These are phyloP conservation scores for Abscondita cerata DNA, from an alignment of 2,888 invertebrate genomes.

Conservation along the genomic window DNA sequence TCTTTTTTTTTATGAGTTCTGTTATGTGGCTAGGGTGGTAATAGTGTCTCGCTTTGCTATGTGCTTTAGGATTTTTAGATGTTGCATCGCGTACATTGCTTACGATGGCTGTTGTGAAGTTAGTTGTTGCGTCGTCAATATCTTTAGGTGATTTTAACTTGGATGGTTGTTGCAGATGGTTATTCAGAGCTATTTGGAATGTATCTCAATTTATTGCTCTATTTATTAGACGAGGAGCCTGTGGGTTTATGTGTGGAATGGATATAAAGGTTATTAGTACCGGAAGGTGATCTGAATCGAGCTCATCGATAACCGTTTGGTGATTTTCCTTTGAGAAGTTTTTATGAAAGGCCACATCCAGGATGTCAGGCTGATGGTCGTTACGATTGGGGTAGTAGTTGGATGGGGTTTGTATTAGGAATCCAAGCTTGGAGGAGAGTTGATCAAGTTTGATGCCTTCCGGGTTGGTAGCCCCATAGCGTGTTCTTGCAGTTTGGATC, in stretches of 20 bases:
- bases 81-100: background rate
- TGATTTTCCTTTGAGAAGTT: slow-evolving; percentile 2
- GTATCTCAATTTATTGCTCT: slow-evolving; percentile 5
- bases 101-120: background rate
- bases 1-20: slow-evolving; percentile 10
- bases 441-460: slow-evolving; percentile 9
- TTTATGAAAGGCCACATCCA: background rate
- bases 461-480: too few relatives aligned
- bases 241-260: slow-evolving; percentile 10
- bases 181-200: slow-evolving; percentile 8
- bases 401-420: slow-evolving; percentile 2
- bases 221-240: slow-evolving; percentile 13
- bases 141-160: slow-evolving; percentile 5
- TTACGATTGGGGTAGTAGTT: slow-evolving; percentile 3
- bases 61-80: background rate
- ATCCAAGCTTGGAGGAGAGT: slow-evolving; percentile 5
- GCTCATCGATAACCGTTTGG: slow-evolving; percentile 12
- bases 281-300: slow-evolving; percentile 13
- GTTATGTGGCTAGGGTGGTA: slow-evolving; percentile 11
- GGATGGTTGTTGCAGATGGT: slow-evolving; percentile 1
- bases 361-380: background rate
- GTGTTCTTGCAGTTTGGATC: too few relatives aligned
- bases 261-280: background rate
- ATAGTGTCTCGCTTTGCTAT: background rate
- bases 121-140: background rate